These are phyloP conservation scores for Orthosia gothica DNA, from an alignment of 2,888 invertebrate genomes.

Conservation along the genomic window DNA sequence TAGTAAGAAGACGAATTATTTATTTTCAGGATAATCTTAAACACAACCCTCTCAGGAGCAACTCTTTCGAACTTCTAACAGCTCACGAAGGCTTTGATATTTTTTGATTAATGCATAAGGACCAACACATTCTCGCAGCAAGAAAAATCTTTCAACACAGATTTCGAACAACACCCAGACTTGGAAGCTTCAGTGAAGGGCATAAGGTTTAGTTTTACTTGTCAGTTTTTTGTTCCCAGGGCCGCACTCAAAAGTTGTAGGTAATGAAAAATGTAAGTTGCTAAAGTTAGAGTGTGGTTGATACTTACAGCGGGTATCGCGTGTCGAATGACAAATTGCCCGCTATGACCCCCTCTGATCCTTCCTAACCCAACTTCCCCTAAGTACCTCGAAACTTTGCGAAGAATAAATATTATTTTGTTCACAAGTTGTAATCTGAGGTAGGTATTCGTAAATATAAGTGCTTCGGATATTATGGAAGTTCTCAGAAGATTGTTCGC, in stretches of 20 bases:
- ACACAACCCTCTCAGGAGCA: constrained; percentile 43
- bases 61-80: constrained; percentile 62
- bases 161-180: not conserved
- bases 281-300: constrained; percentile 74
- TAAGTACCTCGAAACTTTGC: constrained; percentile 68
- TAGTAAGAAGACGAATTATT: constrained; percentile 28
- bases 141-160: constrained; percentile 62
- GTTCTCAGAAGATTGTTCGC: constrained; percentile 40
- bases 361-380: constrained; percentile 70
- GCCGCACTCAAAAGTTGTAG: constrained; percentile 74
- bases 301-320: constrained; percentile 83
- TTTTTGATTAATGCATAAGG: constrained; percentile 67
- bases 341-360: constrained; percentile 77
- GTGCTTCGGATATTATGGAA: constrained; percentile 35
- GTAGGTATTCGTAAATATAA: constrained; percentile 54
- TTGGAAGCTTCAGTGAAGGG: constrained; percentile 10
- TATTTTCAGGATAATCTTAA: constrained; percentile 44
- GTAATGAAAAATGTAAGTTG: constrained; percentile 87
- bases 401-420: constrained; percentile 75
- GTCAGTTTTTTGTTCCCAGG: constrained; percentile 44
- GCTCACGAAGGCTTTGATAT: constrained; percentile 61
- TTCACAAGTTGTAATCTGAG: constrained; percentile 53
- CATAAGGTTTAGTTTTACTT: constrained; percentile 53
- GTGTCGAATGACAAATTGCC: constrained; percentile 87
- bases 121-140: constrained; percentile 52